A percentile compares a stretch with the other conserved stretches of the same genome.
Evolutionary conservation across 2,888 invertebrate species (phyloP).

Genomic region (Apotomis capreana): DNA sequence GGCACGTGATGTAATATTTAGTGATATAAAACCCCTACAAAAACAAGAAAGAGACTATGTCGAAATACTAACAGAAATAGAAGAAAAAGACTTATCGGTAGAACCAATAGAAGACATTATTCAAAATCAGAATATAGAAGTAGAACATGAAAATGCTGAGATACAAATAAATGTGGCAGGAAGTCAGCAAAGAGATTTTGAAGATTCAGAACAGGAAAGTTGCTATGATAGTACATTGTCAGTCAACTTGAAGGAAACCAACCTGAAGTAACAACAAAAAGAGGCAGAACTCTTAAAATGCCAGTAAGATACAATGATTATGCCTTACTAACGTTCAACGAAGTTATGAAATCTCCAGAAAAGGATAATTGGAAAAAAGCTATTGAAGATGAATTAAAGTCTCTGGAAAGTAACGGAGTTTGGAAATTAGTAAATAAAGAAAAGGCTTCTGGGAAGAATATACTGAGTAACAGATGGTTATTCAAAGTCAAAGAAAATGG

Average conservation of each 20-base stretch:
- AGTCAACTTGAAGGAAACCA: background rate
- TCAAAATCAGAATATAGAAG: background rate
- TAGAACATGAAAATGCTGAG: background rate
- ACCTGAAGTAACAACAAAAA: background rate
- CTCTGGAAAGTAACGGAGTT: background rate
- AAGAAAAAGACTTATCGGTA: background rate
- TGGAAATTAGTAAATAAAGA: conserved; percentile 2
- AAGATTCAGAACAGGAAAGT: background rate
- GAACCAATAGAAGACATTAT: background rate
- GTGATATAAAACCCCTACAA: background rate
- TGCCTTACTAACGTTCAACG: background rate
- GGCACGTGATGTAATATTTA: conserved; percentile 5
- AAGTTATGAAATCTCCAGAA: background rate
- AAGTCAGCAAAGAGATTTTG: background rate
- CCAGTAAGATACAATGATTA: conserved; percentile 3
- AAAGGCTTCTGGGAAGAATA: background rate
- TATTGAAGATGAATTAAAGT: conserved; percentile 6
- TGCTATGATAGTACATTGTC: background rate
- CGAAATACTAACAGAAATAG: background rate
- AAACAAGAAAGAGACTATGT: background rate
- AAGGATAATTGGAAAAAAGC: conserved; percentile 11
- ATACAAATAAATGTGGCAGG: background rate
- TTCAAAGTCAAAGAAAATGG: conserved; percentile 2
- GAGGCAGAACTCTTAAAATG: background rate
- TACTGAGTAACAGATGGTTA: background rate